A percentile compares a stretch with the other conserved stretches of the same genome.
Evolutionary conservation across 2,797 vertebrate genomes (phyloP).

Genomic region (Alectoris magna): DNA sequence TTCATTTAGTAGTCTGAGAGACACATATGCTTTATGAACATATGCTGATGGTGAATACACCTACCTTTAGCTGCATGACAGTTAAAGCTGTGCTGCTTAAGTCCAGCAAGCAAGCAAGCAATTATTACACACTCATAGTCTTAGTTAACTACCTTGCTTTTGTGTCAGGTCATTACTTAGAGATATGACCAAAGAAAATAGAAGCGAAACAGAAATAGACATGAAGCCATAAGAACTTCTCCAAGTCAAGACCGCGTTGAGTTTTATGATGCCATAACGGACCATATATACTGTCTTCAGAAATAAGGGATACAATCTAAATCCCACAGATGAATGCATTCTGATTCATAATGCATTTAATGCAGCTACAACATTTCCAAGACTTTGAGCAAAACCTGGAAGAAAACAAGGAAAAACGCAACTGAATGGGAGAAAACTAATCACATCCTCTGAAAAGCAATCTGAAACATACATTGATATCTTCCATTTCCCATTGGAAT

Average conservation of each 20-base stretch:
- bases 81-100: not conserved
- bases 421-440: not conserved
- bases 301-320: not conserved
- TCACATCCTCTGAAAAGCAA: not conserved
- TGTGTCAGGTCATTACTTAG: not conserved
- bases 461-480: not conserved
- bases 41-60: not conserved
- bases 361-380: not conserved
- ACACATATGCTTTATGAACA: accelerated
- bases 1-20: not conserved
- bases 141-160: not conserved
- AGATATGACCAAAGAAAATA: not conserved
- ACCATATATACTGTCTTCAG: not conserved
- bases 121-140: not conserved
- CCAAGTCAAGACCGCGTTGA: not conserved
- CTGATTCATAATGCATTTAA: not conserved
- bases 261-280: not conserved
- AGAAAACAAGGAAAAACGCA: not conserved
- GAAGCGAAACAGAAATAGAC: not conserved
- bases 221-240: not conserved
- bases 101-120: not conserved
- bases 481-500: not conserved
- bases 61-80: not conserved
- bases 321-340: not conserved
- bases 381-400: not conserved